phyloP scores from a whole-genome alignment of 2,888 invertebrate genomes.

The Temnothorax rugatulus region DNA sequence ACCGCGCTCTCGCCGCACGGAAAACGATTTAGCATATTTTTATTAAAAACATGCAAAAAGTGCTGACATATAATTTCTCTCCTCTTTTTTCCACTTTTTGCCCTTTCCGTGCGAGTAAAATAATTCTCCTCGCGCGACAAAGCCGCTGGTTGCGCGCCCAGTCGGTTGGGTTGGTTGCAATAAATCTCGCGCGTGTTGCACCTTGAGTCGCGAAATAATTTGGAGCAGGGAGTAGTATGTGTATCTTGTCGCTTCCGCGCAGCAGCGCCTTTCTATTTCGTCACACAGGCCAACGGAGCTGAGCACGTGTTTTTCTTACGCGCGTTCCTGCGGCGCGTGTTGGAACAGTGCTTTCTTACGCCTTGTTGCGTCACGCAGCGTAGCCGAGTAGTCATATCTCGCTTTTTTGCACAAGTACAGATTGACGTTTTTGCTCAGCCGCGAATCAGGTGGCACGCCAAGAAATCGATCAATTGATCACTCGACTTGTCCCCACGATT shows the following conservation, averaged over 20 bases:
- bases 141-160: not conserved
- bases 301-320: constrained; percentile 46
- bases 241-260: not conserved
- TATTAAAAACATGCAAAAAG: constrained; percentile 18
- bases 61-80: not conserved
- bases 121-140: not conserved
- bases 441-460: constrained; percentile 24
- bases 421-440: constrained; percentile 13
- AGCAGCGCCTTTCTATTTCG: constrained; percentile 48
- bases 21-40: constrained; percentile 25
- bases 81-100: not conserved
- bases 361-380: constrained; percentile 35
- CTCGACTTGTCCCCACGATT: constrained; percentile 17
- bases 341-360: constrained; percentile 22
- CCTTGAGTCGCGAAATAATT: constrained; percentile 23
- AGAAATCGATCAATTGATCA: constrained; percentile 6
- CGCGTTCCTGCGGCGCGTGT: constrained; percentile 21
- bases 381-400: constrained; percentile 24
- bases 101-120: not conserved
- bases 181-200: constrained; percentile 4
- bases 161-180: not conserved
- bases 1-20: not conserved
- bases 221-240: not conserved
- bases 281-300: constrained; percentile 31
- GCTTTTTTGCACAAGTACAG: constrained; percentile 17